A percentile compares a stretch with the other conserved stretches of the same genome.
Evolutionary conservation across 1,140 invertebrate species (phyloP).

Genomic region (Reticulitermes speratus): DNA sequence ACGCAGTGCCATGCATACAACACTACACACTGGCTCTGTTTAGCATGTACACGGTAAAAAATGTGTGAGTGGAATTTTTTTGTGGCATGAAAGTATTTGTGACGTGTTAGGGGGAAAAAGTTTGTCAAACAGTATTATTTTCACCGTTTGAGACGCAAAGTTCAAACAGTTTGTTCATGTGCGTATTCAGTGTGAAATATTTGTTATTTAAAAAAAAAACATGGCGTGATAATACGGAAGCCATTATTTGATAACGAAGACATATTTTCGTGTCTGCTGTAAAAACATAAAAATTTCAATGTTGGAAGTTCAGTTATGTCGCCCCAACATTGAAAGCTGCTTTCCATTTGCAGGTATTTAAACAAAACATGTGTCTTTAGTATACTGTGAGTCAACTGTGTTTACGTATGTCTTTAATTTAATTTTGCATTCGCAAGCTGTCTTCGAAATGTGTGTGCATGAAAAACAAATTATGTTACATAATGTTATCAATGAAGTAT

Average conservation of each 20-base stretch:
- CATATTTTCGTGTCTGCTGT: no score
- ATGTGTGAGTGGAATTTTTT: not conserved
- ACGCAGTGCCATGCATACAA: not conserved
- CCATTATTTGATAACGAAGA: not conserved
- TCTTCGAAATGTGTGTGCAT: no score
- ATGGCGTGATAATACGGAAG: not conserved
- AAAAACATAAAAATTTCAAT: not conserved
- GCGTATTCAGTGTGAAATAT: no score
- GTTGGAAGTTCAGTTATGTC: conserved; percentile 1
- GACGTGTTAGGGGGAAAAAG: not conserved
- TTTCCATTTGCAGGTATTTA: not conserved
- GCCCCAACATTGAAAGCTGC: not conserved
- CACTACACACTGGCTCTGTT: not conserved
- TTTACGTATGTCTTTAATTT: not conserved
- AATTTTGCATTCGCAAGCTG: no score
- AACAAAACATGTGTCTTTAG: not conserved
- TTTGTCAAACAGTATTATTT: not conserved
- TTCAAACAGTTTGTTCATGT: not conserved
- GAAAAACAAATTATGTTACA: no score
- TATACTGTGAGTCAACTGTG: not conserved
- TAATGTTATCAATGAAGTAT: no score
- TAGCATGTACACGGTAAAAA: not conserved
- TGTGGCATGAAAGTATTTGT: conserved; percentile 6
- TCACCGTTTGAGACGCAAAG: not conserved
- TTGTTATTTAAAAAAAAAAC: not conserved